Base-by-base conservation (phyloP, 2,888 invertebrate genomes). In the Mongoloraphidia duomilia region DNA sequence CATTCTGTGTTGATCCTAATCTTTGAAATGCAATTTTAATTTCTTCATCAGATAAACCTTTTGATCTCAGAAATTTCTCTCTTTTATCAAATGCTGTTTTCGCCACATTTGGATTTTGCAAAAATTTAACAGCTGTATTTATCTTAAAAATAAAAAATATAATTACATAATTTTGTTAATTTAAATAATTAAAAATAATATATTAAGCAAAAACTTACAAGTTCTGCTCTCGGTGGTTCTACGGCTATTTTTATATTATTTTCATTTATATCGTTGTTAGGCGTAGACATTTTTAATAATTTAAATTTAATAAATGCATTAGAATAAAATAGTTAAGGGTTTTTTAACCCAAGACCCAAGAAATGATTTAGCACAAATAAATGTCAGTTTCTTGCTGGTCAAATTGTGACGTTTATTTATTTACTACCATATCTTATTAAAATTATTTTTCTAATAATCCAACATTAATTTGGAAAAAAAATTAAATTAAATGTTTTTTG, bases 41-140 rank as follows among this genome's bases (percentile, higher is more conserved):
- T 67, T 89, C 89, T 1, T 75, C 69, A 44, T 84, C 80, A 0
- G 83, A 80, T 1, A 89, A 69, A 42, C 89, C 89, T 66, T 89
- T 88, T 60, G 77, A 76, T 55, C 79, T 75, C 2, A 89, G 72
- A 66, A 89, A 90, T 53, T 80, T 76, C 63, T 86, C 83, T 60
- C 87, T 89, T 64, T 88, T 84, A 49, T 79, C 74, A 47, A 84
- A 62, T 1, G 89, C 81, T 58, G 85, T 87, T 55, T 77, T 72
- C 46, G 79, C 76, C 2, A 92, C 88, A 64, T 83, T 87, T n/a
- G 84, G 83, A 69, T 91, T 91, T 64, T 82, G 79, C 46, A 92
- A 70, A 70, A 92, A 92, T 61, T 85, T 87, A 3, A 90, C 78
- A 6, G 91, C 91, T 11, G 90, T 90, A 57, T 79, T 76, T 52